Conservation (phyloP, 2,888 invertebrate species). For the Hirtodrosophila confusa region DNA sequence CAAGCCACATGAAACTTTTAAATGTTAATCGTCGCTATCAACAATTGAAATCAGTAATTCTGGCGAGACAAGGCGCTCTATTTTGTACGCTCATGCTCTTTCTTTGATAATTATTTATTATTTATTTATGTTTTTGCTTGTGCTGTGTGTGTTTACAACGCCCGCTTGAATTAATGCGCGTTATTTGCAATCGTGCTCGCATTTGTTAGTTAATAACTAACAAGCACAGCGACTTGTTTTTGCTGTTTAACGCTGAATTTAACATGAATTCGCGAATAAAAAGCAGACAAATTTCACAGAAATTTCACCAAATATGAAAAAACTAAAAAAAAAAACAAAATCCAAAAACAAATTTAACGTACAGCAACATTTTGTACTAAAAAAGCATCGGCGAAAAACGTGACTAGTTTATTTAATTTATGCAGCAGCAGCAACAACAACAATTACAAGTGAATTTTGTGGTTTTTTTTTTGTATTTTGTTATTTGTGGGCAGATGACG, state of each 20-base stretch:
- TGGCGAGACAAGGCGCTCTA: background rate
- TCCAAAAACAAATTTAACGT: background rate
- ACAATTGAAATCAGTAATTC: slow-evolving; percentile 17
- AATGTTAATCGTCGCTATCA: slow-evolving; percentile 20
- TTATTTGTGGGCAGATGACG: slow-evolving; percentile 44
- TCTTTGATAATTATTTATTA: slow-evolving; percentile 18
- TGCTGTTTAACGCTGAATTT: slow-evolving; percentile 10
- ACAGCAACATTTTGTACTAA: slow-evolving; percentile 29
- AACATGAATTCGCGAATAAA: slow-evolving; percentile 11
- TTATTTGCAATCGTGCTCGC: no score
- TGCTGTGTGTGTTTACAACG: no score
- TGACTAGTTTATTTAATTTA: slow-evolving; percentile 72
- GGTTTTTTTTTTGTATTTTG: slow-evolving; percentile 10
- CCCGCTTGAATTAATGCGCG: no score
- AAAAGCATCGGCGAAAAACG: slow-evolving; percentile 55
- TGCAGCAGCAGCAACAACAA: slow-evolving; percentile 49
- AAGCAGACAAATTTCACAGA: slow-evolving; percentile 41
- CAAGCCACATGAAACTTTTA: slow-evolving; percentile 5
- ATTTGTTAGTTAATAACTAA: slow-evolving; percentile 1
- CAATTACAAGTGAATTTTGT: slow-evolving; percentile 63
- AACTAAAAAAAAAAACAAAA: background rate
- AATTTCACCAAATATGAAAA: slow-evolving; percentile 51
- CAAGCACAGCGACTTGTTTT: background rate
- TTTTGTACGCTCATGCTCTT: no score
- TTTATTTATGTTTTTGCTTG: no score